Conservation (phyloP, 2,888 invertebrate genomes). For the Dolichomitus sp. region DNA sequence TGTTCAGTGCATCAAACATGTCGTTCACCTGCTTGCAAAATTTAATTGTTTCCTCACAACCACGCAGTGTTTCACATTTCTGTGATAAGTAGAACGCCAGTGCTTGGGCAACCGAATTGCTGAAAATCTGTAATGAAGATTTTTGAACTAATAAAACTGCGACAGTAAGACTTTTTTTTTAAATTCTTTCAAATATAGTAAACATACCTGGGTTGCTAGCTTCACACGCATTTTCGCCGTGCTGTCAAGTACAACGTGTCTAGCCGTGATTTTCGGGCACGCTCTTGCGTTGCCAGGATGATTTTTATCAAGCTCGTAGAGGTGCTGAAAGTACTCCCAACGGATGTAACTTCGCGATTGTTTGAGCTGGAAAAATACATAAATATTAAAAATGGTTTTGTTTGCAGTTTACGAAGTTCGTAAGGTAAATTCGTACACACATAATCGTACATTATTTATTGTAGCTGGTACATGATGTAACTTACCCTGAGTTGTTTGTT, state of each 20-base stretch:
- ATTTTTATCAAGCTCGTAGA: not conserved
- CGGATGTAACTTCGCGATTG: not conserved
- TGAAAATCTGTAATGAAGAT: slow-evolving; percentile 52
- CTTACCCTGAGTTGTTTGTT: slow-evolving; percentile 4
- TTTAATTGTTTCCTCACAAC: slow-evolving; percentile 46
- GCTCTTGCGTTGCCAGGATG: not conserved
- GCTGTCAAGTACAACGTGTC: not conserved
- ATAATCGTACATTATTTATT: not conserved
- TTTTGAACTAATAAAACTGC: not conserved
- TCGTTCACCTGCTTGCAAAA: slow-evolving; percentile 41
- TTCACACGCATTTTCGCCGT: not conserved
- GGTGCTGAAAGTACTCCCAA: not conserved
- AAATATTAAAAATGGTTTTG: not conserved
- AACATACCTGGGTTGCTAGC: slow-evolving; percentile 1
- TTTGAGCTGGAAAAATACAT: not conserved
- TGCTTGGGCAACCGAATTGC: slow-evolving; percentile 54
- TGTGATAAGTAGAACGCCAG: slow-evolving; percentile 48
- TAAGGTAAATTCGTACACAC: not conserved
- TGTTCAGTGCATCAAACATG: slow-evolving; percentile 42
- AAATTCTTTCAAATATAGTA: not conserved
- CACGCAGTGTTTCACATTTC: slow-evolving; percentile 17
- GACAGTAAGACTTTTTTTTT: not conserved
- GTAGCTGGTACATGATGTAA: too few species aligned
- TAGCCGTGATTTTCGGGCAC: slow-evolving; percentile 1
- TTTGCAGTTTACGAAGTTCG: not conserved